phyloP scores from a whole-genome alignment of 2,888 invertebrate genomes.

The Thalpophila matura region DNA sequence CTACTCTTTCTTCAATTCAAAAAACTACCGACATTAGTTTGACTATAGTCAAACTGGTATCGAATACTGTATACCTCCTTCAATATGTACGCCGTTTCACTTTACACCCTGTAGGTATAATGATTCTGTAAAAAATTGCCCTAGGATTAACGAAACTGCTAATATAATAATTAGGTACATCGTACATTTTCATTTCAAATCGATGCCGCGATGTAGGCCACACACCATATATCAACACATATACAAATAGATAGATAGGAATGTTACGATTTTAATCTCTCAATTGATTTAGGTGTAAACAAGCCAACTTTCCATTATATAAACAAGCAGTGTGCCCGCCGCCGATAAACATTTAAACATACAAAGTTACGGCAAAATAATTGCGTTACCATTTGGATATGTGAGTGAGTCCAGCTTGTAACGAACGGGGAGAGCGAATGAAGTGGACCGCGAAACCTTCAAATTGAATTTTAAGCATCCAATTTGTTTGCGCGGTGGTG shows the following conservation, averaged over 20 bases:
- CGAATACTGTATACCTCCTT: too few relatives aligned
- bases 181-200: neutral
- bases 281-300: conserved; percentile 64
- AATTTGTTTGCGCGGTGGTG: conserved; percentile 88
- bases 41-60: too few relatives aligned
- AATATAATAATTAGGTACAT: neutral
- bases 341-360: conserved; percentile 77
- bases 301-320: conserved; percentile 62
- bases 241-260: neutral
- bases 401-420: conserved; percentile 84
- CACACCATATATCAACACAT: neutral
- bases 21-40: too few relatives aligned
- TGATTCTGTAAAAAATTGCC: too few relatives aligned
- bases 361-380: conserved; percentile 82
- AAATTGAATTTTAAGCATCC: conserved; percentile 91
- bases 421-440: conserved; percentile 86
- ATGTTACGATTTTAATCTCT: conserved; percentile 59
- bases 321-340: conserved; percentile 60
- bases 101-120: too few relatives aligned
- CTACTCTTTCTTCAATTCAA: too few relatives aligned
- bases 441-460: conserved; percentile 90
- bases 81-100: too few relatives aligned
- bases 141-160: neutral
- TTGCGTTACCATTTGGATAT: conserved; percentile 84
- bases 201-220: too few relatives aligned